A percentile compares a stretch with the other conserved stretches of the same genome.
Evolutionary conservation across 2,113 vertebrate species (phyloP).

Genomic region (Murina feae): DNA sequence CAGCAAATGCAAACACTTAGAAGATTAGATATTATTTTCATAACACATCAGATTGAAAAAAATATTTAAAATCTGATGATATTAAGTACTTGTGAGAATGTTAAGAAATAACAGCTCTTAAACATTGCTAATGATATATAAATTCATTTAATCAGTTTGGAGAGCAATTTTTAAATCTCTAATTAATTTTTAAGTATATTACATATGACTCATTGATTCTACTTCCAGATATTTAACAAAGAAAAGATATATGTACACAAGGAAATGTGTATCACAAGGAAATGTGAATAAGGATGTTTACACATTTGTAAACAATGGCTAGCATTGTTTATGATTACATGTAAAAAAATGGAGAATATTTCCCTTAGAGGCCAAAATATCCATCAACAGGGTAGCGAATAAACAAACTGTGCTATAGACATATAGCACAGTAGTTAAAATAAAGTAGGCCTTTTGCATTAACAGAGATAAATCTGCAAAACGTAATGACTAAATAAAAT

Average conservation of each 20-base stretch:
- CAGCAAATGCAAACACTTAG: background rate
- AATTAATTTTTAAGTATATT: background rate
- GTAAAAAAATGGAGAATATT: background rate
- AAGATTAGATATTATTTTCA: conserved; percentile 23
- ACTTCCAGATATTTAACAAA: background rate
- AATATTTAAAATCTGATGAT: background rate
- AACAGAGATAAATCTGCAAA: background rate
- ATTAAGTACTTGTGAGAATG: background rate
- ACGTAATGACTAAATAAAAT: background rate
- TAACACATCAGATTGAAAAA: background rate
- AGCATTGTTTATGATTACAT: background rate
- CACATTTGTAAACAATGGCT: background rate
- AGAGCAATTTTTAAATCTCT: background rate
- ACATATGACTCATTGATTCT: background rate
- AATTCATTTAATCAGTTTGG: background rate
- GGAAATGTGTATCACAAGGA: background rate
- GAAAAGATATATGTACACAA: background rate
- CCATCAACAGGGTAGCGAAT: background rate
- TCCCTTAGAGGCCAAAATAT: background rate
- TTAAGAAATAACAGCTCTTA: background rate
- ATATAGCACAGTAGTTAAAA: background rate
- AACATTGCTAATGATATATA: background rate
- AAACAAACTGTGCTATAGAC: background rate
- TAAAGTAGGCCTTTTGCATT: background rate
- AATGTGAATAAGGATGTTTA: background rate